Base-by-base conservation (phyloP, 2,888 invertebrate genomes). In the Notodonta dromedarius region DNA sequence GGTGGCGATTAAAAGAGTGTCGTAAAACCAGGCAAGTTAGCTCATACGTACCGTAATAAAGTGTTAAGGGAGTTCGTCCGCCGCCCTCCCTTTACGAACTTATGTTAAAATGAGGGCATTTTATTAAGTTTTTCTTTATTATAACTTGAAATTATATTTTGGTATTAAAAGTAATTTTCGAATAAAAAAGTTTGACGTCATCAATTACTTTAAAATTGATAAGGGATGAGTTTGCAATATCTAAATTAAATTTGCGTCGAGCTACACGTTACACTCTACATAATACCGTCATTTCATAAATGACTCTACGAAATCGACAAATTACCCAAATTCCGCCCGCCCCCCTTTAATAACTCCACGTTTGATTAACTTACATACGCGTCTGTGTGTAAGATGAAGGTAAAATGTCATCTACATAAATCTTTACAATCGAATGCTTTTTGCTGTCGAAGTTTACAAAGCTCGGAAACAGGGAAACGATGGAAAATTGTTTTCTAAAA, bases 1-100 rank as follows among this genome's bases (percentile, higher is more conserved):
- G 77, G 78, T 67, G 75, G 82, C 84, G 84, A 88, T 88, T 88
- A 88, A 86, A 88, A 85, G 80, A 77, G 77, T 79, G 83, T 82
- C 86, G 82, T 90, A 90, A 88, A 82, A 71, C 78, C 70, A 74
- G 81, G 71, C 74, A 71, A 83, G 86, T 85, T 84, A 88, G 85
- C 84, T 88, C 78, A 79, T 79, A 83, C 77, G 76, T 79, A 77
- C 54, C 3, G 82, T 85, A 83, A 87, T 89, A 88, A 87, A 86
- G 86, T 84, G 86, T 86, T 84, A 86, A 84, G 74, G 67, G 73
- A 69, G 75, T 74, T 71, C 71, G 71, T 73, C 71, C 69, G 70
- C 57, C 73, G 73, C 70, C 65, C 71, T 69, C 70, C 63, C 72
- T 72, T 71, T 74, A 73, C 62, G 65, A 71, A 67, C 61, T 70